Conservation (phyloP, 2,113 vertebrate species). For the Entelurus aequoreus region DNA sequence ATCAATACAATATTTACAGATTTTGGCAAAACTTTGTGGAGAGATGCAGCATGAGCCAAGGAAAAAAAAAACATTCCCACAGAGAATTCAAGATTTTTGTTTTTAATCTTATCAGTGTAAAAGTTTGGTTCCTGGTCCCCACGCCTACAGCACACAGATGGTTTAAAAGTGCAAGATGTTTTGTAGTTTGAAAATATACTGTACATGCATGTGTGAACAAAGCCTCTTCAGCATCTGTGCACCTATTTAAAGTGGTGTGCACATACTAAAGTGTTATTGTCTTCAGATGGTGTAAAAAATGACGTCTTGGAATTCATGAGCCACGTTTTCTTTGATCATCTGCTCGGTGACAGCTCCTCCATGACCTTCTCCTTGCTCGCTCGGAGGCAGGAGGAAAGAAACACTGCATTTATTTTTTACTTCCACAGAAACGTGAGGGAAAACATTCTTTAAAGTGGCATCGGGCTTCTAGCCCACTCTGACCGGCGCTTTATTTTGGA, state of each 20-base stretch:
- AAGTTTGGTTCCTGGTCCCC: background rate
- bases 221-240: conserved; percentile 8
- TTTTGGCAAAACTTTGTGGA: too few species aligned
- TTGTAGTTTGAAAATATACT: background rate
- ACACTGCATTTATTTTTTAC: conserved; percentile 33
- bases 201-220: too few species aligned
- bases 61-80: too few species aligned
- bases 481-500: conserved; percentile 55
- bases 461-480: conserved; percentile 53
- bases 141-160: background rate
- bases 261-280: conserved; percentile 34
- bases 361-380: conserved; percentile 22
- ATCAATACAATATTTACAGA: too few species aligned
- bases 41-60: too few species aligned
- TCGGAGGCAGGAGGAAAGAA: conserved; percentile 21
- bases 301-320: conserved; percentile 31
- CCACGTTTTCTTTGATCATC: conserved; percentile 52
- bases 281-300: conserved; percentile 53
- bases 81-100: too few species aligned
- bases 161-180: background rate
- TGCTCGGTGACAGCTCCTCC: conserved; percentile 39
- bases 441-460: conserved; percentile 55
- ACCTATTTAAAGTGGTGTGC: conserved; percentile 16
- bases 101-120: background rate
- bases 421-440: conserved; percentile 41